phyloP scores from a whole-genome alignment of 1,140 invertebrate genomes.

The Aphaenogaster floridana region DNA sequence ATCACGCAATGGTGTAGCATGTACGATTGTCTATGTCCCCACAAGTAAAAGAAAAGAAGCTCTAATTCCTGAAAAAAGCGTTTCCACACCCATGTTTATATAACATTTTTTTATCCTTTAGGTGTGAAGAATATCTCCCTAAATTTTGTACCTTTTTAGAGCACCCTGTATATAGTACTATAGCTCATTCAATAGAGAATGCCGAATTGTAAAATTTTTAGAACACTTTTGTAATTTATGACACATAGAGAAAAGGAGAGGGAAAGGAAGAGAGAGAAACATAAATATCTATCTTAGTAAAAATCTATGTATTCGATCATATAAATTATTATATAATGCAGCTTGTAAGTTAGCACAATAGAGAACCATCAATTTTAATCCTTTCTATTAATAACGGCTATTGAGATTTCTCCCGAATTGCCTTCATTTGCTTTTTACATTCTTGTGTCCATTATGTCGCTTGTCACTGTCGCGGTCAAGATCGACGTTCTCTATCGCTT shows the following conservation, averaged over 20 bases:
- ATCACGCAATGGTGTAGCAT: no score
- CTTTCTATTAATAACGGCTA: not conserved
- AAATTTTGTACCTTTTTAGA: no score
- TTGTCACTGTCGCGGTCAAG: constrained; percentile 25
- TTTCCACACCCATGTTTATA: no score
- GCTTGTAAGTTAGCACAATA: not conserved
- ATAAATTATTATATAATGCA: not conserved
- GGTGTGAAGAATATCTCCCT: no score
- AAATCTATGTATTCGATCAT: not conserved
- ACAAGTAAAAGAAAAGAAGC: no score
- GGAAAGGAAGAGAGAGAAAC: not conserved
- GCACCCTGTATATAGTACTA: not conserved
- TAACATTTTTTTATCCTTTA: no score
- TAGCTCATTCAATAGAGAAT: not conserved
- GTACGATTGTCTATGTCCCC: no score
- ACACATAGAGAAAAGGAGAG: not conserved
- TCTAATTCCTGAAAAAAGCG: no score
- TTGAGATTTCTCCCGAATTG: not conserved
- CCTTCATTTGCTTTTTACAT: not conserved
- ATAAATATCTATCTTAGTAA: not conserved
- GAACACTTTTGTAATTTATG: not conserved
- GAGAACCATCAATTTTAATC: not conserved
- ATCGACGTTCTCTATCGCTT: constrained; percentile 28
- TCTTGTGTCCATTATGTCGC: constrained; percentile 30
- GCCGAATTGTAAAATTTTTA: not conserved